Base-by-base conservation (phyloP, 2,797 vertebrate genomes). In the Enteromius treurensis region DNA sequence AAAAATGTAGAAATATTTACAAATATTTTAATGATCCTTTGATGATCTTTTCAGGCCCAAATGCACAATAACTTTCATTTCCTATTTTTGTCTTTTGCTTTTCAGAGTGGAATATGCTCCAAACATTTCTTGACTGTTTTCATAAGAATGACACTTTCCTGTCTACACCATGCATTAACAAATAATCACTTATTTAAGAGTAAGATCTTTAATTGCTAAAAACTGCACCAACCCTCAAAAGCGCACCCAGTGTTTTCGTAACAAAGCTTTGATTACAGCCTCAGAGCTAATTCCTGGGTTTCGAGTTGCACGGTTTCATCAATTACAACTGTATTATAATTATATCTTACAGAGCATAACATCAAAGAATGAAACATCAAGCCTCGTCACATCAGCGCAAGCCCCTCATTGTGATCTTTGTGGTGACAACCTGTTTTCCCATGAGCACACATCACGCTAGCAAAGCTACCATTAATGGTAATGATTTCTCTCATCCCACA, bases 361-460 rank as follows among this genome's bases (percentile, higher is more conserved):
- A 53, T 68, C 21, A 26, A 68, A n/a, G n/a, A 80, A n/a, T 60
- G 37, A 47, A 71, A 71, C 67, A 71, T 80, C 79, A 80, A 45
- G 68, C 79, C 78, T 60, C 53, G 58, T 71, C 47, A 69, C 29
- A 53, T 29, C 23, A 60, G 67, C 62, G 21, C 21, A 34, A 17
- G 47, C 45, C 77, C 77, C 64, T 68, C 51, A 79, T 79, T 79
- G 77, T 71, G 79, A 80, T 80, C 67, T 70, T 10, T 70, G 51
- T 60, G 51, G 49, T 71, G 67, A 70, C 37, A 71, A 40, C 37
- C 79, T 80, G 53, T 80, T 60, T 80, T 71, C 51, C 64, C 37
- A 32, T 26, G 26, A 71, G 37, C 34, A 70, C 49, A 26, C 49
- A n/a, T 19, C 21, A 19, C 4, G 23, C 47, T 42, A 45, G 37